These are phyloP conservation scores for Acleris cristana DNA, from an alignment of 2,888 invertebrate species.

Conservation along the genomic window DNA sequence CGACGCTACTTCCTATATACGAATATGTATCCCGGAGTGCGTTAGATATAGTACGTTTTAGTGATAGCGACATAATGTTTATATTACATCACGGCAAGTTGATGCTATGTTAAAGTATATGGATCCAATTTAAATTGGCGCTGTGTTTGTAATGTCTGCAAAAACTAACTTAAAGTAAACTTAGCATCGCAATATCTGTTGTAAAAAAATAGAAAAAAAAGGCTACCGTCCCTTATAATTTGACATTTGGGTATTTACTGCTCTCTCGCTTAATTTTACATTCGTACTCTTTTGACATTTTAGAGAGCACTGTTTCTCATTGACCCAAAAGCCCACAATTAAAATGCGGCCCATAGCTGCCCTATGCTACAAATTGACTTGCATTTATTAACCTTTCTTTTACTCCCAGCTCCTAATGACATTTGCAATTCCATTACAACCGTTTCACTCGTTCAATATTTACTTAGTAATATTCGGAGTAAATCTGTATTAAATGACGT, in stretches of 20 bases:
- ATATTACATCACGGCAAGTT: neutral
- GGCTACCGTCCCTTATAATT: no score
- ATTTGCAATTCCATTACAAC: conserved; percentile 39
- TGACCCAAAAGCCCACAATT: conserved; percentile 11
- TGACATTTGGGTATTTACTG: no score
- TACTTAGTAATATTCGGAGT: conserved; percentile 29
- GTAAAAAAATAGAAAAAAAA: no score
- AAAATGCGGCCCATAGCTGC: conserved; percentile 20
- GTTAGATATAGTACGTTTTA: conserved; percentile 4
- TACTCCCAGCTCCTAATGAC: conserved; percentile 33
- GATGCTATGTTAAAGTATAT: no score
- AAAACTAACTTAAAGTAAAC: no score
- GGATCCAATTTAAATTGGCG: no score
- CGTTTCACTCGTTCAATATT: conserved; percentile 34
- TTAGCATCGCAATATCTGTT: no score
- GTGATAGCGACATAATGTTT: conserved; percentile 8
- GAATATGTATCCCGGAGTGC: conserved; percentile 35
- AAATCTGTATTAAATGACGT: conserved; percentile 29
- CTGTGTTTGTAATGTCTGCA: no score
- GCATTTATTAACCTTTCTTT: conserved; percentile 33
- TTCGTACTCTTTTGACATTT: neutral
- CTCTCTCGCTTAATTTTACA: neutral
- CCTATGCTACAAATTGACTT: conserved; percentile 23
- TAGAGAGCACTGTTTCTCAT: neutral
- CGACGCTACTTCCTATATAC: conserved; percentile 54